phyloP scores from a whole-genome alignment of 1,140 invertebrate species.

The Drosophila kikkawai region DNA sequence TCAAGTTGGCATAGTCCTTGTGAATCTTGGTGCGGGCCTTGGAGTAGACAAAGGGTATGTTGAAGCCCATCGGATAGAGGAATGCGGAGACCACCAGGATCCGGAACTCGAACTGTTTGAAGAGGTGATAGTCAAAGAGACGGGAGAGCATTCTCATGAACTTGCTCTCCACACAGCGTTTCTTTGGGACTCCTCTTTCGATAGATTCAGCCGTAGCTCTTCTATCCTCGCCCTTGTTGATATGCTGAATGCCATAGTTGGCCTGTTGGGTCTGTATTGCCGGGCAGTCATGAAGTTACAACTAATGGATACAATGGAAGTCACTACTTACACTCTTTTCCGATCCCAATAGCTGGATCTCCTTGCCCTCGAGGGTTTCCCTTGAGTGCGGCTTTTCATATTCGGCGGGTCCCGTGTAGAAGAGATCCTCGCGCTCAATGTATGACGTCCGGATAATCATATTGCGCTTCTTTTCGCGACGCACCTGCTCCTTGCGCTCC shows the following conservation, averaged over 20 bases:
- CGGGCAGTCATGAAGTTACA: too few species aligned
- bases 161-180: conserved; percentile 25
- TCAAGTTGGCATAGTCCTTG: conserved; percentile 35
- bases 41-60: conserved; percentile 76
- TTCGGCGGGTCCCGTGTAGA: conserved; percentile 67
- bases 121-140: conserved; percentile 67
- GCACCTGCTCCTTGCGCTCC: accelerated
- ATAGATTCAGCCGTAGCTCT: too few species aligned
- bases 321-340: conserved; percentile 36
- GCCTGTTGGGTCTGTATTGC: conserved; percentile 41
- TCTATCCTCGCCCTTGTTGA: conserved; percentile 15
- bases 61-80: conserved; percentile 75
- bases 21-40: conserved; percentile 52
- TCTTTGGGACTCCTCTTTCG: neutral
- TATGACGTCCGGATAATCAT: conserved; percentile 59
- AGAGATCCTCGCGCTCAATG: conserved; percentile 71
- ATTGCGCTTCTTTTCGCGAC: conserved; percentile 23
- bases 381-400: conserved; percentile 42
- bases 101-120: conserved; percentile 62
- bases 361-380: conserved; percentile 62
- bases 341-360: conserved; percentile 49
- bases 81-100: conserved; percentile 66
- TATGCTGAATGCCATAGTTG: conserved; percentile 55
- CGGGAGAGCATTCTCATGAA: conserved; percentile 31
- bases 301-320: too few species aligned